These are phyloP conservation scores for Paratrypauchen microcephalus DNA, from an alignment of 2,797 vertebrate genomes.

Conservation along the genomic window DNA sequence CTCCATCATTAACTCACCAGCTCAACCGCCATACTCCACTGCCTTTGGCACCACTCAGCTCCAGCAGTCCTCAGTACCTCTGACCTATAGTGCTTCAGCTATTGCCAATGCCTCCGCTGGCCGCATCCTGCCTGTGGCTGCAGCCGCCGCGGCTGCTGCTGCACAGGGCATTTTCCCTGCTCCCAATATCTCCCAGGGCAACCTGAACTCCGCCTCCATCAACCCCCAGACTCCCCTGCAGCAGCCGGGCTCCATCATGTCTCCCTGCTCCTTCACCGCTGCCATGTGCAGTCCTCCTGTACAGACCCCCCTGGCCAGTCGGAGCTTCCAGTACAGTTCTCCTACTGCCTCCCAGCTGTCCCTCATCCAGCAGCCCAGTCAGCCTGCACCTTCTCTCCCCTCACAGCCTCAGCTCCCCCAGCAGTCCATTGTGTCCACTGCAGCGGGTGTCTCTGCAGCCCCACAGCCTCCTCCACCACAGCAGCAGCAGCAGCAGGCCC, in stretches of 20 bases:
- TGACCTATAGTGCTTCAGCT: constrained; percentile 84
- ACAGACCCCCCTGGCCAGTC: constrained; percentile 89
- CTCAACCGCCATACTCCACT: constrained; percentile 81
- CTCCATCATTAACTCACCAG: constrained; percentile 89
- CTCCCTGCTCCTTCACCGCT: constrained; percentile 90
- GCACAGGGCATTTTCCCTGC: constrained; percentile 82
- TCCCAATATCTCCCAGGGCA: constrained; percentile 84
- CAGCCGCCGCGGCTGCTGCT: constrained; percentile 62
- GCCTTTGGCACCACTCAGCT: constrained; percentile 78
- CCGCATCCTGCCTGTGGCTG: constrained; percentile 84
- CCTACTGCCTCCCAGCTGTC: constrained; percentile 93
- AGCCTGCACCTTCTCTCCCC: constrained; percentile 4
- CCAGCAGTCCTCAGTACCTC: constrained; percentile 82
- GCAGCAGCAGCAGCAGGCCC: constrained; percentile 71
- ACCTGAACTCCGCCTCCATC: constrained; percentile 83
- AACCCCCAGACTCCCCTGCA: constrained; percentile 82
- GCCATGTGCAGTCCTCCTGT: constrained; percentile 88
- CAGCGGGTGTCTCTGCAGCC: constrained; percentile 24
- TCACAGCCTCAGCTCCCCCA: constrained; percentile 6
- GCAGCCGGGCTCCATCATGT: constrained; percentile 85
- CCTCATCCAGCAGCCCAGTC: constrained; percentile 82
- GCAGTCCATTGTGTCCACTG: constrained; percentile 26
- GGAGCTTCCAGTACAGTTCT: constrained; percentile 95
- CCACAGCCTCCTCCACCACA: constrained; percentile 25
- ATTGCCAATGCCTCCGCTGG: constrained; percentile 81